Evolutionary conservation across 1,140 invertebrate genomes (phyloP).

Genomic region (Drosophila malerkotliana): DNA sequence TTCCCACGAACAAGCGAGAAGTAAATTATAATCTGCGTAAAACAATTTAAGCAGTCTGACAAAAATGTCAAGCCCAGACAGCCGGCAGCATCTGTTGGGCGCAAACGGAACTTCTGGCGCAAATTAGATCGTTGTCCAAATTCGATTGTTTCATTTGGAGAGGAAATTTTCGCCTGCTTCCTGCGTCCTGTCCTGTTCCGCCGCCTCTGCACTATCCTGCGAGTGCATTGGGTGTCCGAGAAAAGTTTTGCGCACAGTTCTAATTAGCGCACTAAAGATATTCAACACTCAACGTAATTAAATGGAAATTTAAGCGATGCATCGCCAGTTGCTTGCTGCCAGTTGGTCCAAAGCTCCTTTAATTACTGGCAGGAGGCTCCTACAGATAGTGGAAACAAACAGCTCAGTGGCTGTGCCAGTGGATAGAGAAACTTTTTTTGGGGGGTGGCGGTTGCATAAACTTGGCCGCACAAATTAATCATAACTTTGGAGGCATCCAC

Average conservation of each 20-base stretch:
- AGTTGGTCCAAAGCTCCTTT: slow-evolving; percentile 63
- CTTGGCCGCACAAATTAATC: slow-evolving; percentile 77
- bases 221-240: slow-evolving; percentile 61
- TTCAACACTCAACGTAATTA: slow-evolving; percentile 80
- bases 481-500: slow-evolving; percentile 70
- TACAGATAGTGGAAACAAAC: slow-evolving; percentile 57
- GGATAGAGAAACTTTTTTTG: slow-evolving; percentile 61
- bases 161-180: slow-evolving; percentile 4
- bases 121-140: slow-evolving; percentile 67
- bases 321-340: slow-evolving; percentile 37
- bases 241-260: slow-evolving; percentile 61
- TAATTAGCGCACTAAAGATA: slow-evolving; percentile 75
- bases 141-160: slow-evolving; percentile 66
- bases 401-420: slow-evolving; percentile 32
- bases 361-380: slow-evolving; percentile 57
- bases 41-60: slow-evolving; percentile 44
- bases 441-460: slow-evolving; percentile 59
- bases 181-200: neutral
- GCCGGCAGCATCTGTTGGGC: slow-evolving; percentile 13
- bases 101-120: slow-evolving; percentile 9
- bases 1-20: slow-evolving; percentile 22
- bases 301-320: slow-evolving; percentile 80
- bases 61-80: slow-evolving; percentile 33
- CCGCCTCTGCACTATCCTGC: slow-evolving; percentile 7
- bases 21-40: slow-evolving; percentile 48